Evolutionary conservation across 2,888 invertebrate genomes (phyloP).

Genomic region (Cheilosia urbana): DNA sequence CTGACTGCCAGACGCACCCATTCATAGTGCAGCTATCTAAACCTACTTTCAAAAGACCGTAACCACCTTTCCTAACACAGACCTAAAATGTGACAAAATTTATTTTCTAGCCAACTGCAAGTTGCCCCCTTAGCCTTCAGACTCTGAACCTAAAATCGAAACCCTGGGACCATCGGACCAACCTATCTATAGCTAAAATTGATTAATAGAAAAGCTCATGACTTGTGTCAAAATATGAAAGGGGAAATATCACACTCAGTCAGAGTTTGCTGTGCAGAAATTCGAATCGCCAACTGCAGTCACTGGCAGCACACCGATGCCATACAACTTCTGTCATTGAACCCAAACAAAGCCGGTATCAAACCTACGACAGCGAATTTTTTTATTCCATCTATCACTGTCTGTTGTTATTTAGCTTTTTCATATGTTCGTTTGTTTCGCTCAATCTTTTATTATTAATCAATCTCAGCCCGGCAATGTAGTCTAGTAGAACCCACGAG

Average conservation of each 20-base stretch:
- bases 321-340: slow-evolving; percentile 46
- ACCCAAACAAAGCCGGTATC: slow-evolving; percentile 32
- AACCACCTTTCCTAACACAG: no score
- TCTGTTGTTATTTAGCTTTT: slow-evolving; percentile 53
- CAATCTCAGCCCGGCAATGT: slow-evolving; percentile 53
- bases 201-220: no score
- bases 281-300: background rate
- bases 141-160: no score
- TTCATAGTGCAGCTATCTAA: no score
- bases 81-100: no score
- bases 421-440: slow-evolving; percentile 12
- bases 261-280: slow-evolving; percentile 7
- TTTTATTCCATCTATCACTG: slow-evolving; percentile 64
- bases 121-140: no score
- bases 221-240: no score
- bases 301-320: slow-evolving; percentile 5
- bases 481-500: slow-evolving; percentile 52
- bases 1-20: no score
- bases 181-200: no score
- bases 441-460: slow-evolving; percentile 70
- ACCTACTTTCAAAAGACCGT: no score
- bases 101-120: no score
- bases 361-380: slow-evolving; percentile 23
- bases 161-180: no score
- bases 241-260: slow-evolving; percentile 10